Evolutionary conservation across 2,888 invertebrate species (phyloP), one percentile per base, ranked within the genome.

Genomic region (Osedax frankpressi): DNA sequence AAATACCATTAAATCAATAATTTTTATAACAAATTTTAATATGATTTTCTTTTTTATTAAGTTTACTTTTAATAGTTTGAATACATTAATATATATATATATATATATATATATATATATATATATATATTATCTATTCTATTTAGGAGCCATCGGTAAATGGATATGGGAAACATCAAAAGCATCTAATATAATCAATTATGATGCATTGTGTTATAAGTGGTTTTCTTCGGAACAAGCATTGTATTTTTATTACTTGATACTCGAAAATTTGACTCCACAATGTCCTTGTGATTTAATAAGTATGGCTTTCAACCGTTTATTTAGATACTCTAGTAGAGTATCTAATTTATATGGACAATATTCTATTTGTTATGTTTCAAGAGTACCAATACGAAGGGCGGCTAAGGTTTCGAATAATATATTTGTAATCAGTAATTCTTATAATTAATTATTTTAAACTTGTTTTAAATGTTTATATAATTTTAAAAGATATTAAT

Each of bases 251-350:
- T 27, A n/a, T 29, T 30, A 44, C 6, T 44, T 44, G 6, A 19
- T 44, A 44, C 19, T 44, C 44, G 44, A 44, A 6, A 11, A 44
- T 44, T 44, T 28, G 25, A 69, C 69, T 25, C 69, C 69, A 1
- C 69, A 69, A 30, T 69, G 69, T 24, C 69, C 69, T 30, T 69
- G 69, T 69, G 69, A 69, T 30, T 25, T 69, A n/a, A 25, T 14
- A 25, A 25, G 28, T n/a, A 28, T 69, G 27, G 14, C 19, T 14
- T 1, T 69, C 19, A 30, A 69, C n/a, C 69, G 69, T 28, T 25
- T 28, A 6, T 69, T 69, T 11, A 2, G 14, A 24, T 69, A 28
- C n/a, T 28, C 25, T 24, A 2, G 14, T n/a, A n/a, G n/a, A n/a
- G n/a, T n/a, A n/a, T n/a, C n/a, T n/a, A n/a, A n/a, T n/a, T n/a